Evolutionary conservation across 2,113 vertebrate genomes (phyloP).

Genomic region (Aleadryas rufinucha): DNA sequence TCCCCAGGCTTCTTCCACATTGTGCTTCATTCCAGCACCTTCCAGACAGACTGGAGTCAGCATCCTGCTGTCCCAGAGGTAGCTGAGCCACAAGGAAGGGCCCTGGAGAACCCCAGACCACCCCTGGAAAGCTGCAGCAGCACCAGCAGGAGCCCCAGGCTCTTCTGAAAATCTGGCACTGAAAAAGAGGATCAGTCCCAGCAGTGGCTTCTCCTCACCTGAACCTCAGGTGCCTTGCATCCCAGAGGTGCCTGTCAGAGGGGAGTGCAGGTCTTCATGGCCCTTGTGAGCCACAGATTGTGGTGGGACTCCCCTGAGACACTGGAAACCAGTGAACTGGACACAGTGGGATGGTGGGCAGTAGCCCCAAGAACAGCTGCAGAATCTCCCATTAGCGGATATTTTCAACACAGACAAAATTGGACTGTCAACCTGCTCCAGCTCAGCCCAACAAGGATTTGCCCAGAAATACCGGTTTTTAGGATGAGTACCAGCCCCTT

Average conservation of each 20-base stretch:
- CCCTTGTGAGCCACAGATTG: background rate
- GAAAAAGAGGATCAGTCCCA: background rate
- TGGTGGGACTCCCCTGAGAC: background rate
- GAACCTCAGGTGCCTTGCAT: background rate
- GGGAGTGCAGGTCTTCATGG: background rate
- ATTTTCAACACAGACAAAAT: background rate
- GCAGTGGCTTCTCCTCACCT: background rate
- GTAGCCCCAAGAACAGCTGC: background rate
- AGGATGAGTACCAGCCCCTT: background rate
- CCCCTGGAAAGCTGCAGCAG: background rate
- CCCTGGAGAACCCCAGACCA: background rate
- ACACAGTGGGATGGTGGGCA: background rate
- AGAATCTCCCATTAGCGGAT: background rate
- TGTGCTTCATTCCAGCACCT: background rate
- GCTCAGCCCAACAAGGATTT: background rate
- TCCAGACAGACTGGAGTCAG: background rate
- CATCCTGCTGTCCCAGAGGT: background rate
- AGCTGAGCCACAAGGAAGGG: background rate
- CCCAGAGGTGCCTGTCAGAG: fast-evolving
- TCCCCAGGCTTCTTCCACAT: background rate
- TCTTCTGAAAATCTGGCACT: background rate
- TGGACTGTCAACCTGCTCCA: background rate
- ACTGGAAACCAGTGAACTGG: background rate
- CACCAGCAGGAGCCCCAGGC: background rate
- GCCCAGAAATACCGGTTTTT: background rate